Percentiles rank a stretch among this genome's conserved stretches.
These are phyloP conservation scores for Venusia cambrica DNA, from an alignment of 2,888 invertebrate genomes.

Conservation along the genomic window DNA sequence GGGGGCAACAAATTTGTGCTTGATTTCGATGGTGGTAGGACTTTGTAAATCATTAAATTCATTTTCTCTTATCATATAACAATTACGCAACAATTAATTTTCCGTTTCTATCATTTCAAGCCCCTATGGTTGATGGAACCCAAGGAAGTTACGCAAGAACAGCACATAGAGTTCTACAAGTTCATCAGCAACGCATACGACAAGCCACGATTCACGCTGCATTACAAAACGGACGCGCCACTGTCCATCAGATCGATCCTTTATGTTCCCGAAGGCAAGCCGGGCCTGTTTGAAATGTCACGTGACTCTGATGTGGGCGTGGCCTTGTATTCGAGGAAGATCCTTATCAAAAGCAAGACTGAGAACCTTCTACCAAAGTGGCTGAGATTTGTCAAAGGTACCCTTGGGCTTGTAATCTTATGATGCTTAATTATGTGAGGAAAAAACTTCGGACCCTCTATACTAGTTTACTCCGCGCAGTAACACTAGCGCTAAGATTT, in stretches of 20 bases:
- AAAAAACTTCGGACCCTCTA: no score
- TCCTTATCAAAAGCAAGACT: slow-evolving; percentile 94
- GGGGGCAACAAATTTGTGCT: no score
- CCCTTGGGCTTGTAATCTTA: no score
- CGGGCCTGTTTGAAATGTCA: slow-evolving; percentile 94
- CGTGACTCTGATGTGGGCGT: slow-evolving; percentile 92
- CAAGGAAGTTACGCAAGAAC: slow-evolving; percentile 90
- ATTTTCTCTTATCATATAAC: no score
- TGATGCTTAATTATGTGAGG: no score
- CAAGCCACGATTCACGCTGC: slow-evolving; percentile 92
- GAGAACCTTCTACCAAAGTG: slow-evolving; percentile 96
- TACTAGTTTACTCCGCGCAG: no score
- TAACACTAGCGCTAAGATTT: no score
- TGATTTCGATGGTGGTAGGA: no score
- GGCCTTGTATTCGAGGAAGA: slow-evolving; percentile 94
- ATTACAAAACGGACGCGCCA: slow-evolving; percentile 96
- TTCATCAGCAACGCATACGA: slow-evolving; percentile 94
- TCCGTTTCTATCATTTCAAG: no score
- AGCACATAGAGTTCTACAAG: slow-evolving; percentile 96
- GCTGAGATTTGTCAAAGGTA: slow-evolving; percentile 97
- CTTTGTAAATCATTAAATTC: no score
- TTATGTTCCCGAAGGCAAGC: slow-evolving; percentile 96
- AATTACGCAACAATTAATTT: no score
- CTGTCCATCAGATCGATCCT: slow-evolving; percentile 93
- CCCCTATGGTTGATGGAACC: slow-evolving; percentile 97